Conservation (phyloP, 2,797 vertebrate species). For the Thunnus albacares region DNA sequence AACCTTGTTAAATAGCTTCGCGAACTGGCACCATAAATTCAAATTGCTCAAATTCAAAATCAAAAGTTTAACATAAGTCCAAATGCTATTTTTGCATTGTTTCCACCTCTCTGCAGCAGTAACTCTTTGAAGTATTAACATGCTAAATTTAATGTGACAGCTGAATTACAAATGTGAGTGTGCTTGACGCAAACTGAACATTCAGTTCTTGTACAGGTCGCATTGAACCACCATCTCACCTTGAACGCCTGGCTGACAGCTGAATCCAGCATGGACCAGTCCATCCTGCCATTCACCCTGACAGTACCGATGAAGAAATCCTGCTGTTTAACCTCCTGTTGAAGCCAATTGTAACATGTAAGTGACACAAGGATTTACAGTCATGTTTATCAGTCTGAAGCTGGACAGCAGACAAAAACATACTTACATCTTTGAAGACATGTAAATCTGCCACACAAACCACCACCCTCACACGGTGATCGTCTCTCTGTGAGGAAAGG, state of each 20-base stretch:
- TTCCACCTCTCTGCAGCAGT: not conserved
- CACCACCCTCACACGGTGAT: slow-evolving; percentile 91
- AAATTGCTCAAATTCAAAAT: not conserved
- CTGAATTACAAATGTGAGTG: slow-evolving; percentile 22
- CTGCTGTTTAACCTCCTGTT: slow-evolving; percentile 95
- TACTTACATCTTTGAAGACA: slow-evolving; percentile 94
- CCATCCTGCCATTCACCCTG: slow-evolving; percentile 92
- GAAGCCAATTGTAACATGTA: slow-evolving; percentile 10
- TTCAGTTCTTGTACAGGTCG: slow-evolving; percentile 23
- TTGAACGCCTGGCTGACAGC: slow-evolving; percentile 95
- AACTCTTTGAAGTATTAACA: slow-evolving; percentile 10
- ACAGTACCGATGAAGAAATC: slow-evolving; percentile 95
- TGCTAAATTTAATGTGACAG: slow-evolving; percentile 44
- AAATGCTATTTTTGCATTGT: not conserved
- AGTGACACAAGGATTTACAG: not conserved
- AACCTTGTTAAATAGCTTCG: not conserved
- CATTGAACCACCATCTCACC: slow-evolving; percentile 79
- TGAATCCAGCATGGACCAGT: slow-evolving; percentile 95
- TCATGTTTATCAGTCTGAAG: not conserved
- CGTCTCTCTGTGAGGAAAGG: slow-evolving; percentile 89
- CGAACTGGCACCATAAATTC: not conserved
- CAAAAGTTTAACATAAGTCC: not conserved
- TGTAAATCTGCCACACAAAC: slow-evolving; percentile 92
- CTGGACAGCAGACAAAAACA: not conserved
- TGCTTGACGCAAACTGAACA: slow-evolving; percentile 30